Conservation (phyloP, 1,140 invertebrate genomes). For the Yoshiicerus persimilis region DNA sequence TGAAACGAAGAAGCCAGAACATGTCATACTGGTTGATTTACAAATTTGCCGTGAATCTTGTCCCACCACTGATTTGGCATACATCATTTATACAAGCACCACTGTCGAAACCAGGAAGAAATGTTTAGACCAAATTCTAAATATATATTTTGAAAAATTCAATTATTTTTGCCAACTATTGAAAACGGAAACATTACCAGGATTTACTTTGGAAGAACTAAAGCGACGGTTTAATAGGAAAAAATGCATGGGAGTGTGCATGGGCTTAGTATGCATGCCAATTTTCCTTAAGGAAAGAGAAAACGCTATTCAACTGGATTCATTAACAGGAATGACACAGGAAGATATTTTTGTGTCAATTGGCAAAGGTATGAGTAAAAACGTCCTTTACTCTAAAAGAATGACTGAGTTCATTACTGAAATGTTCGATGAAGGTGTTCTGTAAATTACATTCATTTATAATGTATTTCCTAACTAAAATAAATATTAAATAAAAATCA, state of each 20-base stretch:
- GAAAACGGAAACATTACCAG: neutral
- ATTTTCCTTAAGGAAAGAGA: neutral
- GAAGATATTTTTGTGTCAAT: neutral
- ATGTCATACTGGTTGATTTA: slow-evolving; percentile 32
- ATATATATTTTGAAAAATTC: slow-evolving; percentile 28
- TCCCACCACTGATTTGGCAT: slow-evolving; percentile 19
- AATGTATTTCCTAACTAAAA: too few species aligned
- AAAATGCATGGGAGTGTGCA: neutral
- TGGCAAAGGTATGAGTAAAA: neutral
- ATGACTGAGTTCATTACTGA: neutral
- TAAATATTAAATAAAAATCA: too few species aligned
- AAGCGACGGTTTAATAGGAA: neutral
- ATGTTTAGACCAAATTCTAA: slow-evolving; percentile 16
- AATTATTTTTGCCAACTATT: neutral
- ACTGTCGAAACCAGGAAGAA: neutral
- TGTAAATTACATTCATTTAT: too few species aligned
- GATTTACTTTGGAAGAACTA: neutral
- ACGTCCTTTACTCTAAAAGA: neutral
- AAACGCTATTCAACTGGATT: neutral
- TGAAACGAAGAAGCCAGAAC: neutral
- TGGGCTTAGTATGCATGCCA: neutral
- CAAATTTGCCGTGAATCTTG: slow-evolving; percentile 29
- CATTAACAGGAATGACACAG: neutral
- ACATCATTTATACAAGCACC: slow-evolving; percentile 40
- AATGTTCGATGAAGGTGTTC: neutral